Base-by-base conservation (phyloP, 1,140 invertebrate species). In the Hyposmocoma kahamanoa region DNA sequence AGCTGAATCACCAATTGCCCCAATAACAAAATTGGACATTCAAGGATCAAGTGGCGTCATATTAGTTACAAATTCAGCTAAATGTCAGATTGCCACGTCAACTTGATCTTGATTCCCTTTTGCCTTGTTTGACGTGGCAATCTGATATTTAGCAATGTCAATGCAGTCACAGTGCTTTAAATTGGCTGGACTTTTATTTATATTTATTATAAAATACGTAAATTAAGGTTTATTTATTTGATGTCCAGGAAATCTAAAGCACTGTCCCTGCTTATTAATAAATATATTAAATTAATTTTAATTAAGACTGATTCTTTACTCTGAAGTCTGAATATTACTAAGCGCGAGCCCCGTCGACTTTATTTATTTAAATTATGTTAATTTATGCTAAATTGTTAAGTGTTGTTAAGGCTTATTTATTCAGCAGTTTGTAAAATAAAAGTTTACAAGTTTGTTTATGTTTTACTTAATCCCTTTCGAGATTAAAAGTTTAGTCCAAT, bases 261-360 rank as follows among this genome's bases (percentile, higher is more conserved):
- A 72, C 63, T 73, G 74, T 61, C 28, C 46, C 39, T 42, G 22
- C 42, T 38, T 44, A 47, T 41, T 47, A 19, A n/a, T 47, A 24
- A 38, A 53, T 44, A 43, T 50, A 22, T 59, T 53, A 46, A n/a
- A n/a, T n/a, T n/a, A n/a, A n/a, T n/a, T 55, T 59, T n/a, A 22
- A 44, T 63, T 67, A 74, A 84, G 66, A 83, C 69, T 79, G 72
- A 73, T 60, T 62, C 54, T 68, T 51, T 63, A 28, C n/a, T 17
- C 15, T 59, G 63, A 67, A 68, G 62, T 66, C 64, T 70, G 68
- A 36, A n/a, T n/a, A n/a, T 36, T 36, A n/a, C 54, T 59, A 59
- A 70, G 70, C 67, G 78, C 75, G 79, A 81, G 71, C 77, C n/a
- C 77, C 81, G 81, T 84, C 81, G 81, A 83, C 79, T 83, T 80